Evolutionary conservation across 2,797 vertebrate genomes (phyloP).

Genomic region (Pipistrellus pipistrellus): DNA sequence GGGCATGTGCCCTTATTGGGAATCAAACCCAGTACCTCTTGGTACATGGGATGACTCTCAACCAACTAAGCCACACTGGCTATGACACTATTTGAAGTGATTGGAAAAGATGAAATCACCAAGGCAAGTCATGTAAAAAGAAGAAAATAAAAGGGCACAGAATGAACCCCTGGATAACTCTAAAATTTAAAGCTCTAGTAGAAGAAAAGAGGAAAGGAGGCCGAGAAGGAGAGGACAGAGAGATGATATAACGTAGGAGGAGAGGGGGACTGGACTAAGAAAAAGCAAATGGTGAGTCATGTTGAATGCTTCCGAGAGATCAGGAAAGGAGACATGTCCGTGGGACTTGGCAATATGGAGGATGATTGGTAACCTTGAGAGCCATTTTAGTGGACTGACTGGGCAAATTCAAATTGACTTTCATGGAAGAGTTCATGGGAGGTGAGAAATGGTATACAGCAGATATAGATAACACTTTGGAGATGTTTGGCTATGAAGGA

Average conservation of each 20-base stretch:
- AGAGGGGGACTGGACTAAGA: not conserved
- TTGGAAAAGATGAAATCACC: conserved; percentile 40
- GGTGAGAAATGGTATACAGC: conserved; percentile 17
- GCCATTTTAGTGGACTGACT: not conserved
- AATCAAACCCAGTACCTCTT: not conserved
- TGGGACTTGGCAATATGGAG: not conserved
- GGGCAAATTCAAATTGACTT: conserved; percentile 10
- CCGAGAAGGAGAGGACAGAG: not conserved
- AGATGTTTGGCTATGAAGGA: conserved; percentile 21
- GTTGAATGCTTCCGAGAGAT: not conserved
- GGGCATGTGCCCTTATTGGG: not conserved
- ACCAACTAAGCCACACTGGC: not conserved
- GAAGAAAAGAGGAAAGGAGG: conserved; percentile 17
- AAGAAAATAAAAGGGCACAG: conserved; percentile 34
- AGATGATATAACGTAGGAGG: not conserved
- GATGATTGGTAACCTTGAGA: not conserved
- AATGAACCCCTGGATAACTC: not conserved
- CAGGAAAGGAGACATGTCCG: not conserved
- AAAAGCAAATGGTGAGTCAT: conserved; percentile 11
- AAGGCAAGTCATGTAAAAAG: conserved; percentile 17
- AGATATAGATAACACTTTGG: not conserved
- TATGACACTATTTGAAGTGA: conserved; percentile 43
- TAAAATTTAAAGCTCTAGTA: conserved; percentile 24
- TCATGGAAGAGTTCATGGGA: conserved; percentile 19
- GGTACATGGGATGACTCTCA: not conserved